Evolutionary conservation across 2,113 vertebrate species (phyloP), one percentile per base, ranked within the genome.

Genomic region (Camelus dromedarius): DNA sequence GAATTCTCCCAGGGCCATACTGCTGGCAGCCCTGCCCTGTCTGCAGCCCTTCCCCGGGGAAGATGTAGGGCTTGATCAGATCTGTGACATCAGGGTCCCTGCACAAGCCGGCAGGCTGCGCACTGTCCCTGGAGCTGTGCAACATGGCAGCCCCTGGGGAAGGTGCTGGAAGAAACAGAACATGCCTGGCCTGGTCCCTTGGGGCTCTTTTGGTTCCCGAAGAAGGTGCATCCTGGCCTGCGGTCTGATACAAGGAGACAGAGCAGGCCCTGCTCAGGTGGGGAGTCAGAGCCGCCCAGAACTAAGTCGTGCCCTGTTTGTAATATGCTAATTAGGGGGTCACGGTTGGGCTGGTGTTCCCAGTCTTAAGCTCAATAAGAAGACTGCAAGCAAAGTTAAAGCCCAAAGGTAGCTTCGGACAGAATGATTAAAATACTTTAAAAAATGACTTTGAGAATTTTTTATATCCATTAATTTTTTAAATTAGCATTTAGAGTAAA

Each of bases 31-130:
- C 50, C 28, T 1, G 22, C 24, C 79, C 3, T 6, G 69, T 46
- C 13, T 11, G 2, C 1, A 2, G 24, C 28, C 20, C 32, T 26
- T 26, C 10, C 8, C 0, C 10, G 0, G 5, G 50, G 18, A 42
- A n/a, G 54, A 64, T 26, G 11, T 3, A 69, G 42, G 60, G 79
- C 52, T 4, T 1, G 2, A 18, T 16, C 30, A 9, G 22, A 16
- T 4, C 2, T 6, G 11, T 26, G 8, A 0, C 0, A 6, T 15
- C 3, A 14, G 28, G 19, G 50, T 30, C 30, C 22, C 35, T 0
- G 6, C 32, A 66, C 32, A 4, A 81, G 52, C 35, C 0, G 0
- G 54, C 18, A 38, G 54, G 54, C 92, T 70, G 42, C 20, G 56
- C 84, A 18, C 24, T 1, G 6, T 32, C 72, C 50, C 62, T 8